A percentile compares a stretch with the other conserved stretches of the same genome.
These are phyloP conservation scores for Conus ventricosus DNA, from an alignment of 1,140 invertebrate genomes.

Conservation along the genomic window DNA sequence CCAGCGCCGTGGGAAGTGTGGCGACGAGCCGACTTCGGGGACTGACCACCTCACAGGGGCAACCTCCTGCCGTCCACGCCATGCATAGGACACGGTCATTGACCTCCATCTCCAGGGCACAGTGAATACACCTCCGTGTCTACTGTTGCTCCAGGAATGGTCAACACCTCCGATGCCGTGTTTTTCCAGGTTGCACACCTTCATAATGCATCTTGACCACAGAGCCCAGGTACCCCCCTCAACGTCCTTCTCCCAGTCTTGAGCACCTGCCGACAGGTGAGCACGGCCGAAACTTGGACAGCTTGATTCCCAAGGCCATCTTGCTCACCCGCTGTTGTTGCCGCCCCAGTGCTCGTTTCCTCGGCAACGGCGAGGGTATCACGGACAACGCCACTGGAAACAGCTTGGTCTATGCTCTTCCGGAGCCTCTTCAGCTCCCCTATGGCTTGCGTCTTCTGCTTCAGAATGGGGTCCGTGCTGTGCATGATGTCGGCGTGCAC, in stretches of 20 bases:
- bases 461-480: not conserved
- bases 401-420: not conserved
- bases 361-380: not conserved
- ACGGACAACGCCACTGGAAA: not conserved
- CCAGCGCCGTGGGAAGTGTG: not conserved
- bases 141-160: not conserved
- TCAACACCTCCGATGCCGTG: not conserved
- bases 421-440: not conserved
- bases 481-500: not conserved
- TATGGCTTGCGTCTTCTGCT: not conserved
- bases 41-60: not conserved
- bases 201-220: not conserved
- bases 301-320: not conserved
- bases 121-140: slow-evolving; percentile 1
- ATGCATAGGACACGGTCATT: not conserved
- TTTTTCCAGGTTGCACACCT: not conserved
- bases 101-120: not conserved
- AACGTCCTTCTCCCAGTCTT: not conserved
- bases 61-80: not conserved
- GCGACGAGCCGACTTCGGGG: not conserved
- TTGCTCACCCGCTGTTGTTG: not conserved
- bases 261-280: not conserved
- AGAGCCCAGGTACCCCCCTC: not conserved
- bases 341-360: not conserved
- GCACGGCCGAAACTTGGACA: not conserved